Evolutionary conservation across 2,797 vertebrate genomes (phyloP), one percentile per base, ranked within the genome.

Genomic region (Podarcis siculus): DNA sequence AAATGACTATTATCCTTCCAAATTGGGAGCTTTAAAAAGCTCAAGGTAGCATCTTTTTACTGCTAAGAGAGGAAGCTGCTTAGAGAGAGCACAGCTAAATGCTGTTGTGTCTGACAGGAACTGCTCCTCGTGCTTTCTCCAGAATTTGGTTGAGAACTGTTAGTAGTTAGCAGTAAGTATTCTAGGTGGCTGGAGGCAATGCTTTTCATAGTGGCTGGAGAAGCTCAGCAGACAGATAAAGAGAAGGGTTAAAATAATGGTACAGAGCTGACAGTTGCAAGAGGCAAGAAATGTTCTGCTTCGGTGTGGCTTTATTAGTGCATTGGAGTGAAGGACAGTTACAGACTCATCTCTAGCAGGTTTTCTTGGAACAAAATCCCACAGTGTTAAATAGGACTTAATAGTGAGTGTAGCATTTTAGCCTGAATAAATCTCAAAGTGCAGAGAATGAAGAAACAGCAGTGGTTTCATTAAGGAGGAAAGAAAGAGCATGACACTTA

Each of bases 1-100:
- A 93, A 95, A 92, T 92, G 88, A 84, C 89, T 95, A 91, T 92
- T 94, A 92, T 83, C 89, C 92, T 94, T 94, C 92, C 89, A 91
- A 94, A 95, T 83, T 2, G 13, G 86, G 93, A 71, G 55, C 84
- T 90, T 93, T 92, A 75, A 92, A 55, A 92, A 90, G 88, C 86
- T 91, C 75, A 91, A 71, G 71, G 75, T 90, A 85, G 87, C 84
- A 72, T 91, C 90, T 71, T 92, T 91, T 89, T 92, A 85, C 85
- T 86, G 75, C 87, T 89, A 67, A 67, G 87, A 89, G 49, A n/a
- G 82, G 85, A 91, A 92, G 87, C 75, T 86, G 83, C 71, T 85
- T 86, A 90, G 90, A 93, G 94, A 78, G 32, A 92, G 73, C 32
- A 82, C 71, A 95, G 88, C 27, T 82, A 86, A 92, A 90, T 83